These are phyloP conservation scores for Lynx canadensis DNA, from an alignment of 2,113 vertebrate genomes.

Conservation along the genomic window DNA sequence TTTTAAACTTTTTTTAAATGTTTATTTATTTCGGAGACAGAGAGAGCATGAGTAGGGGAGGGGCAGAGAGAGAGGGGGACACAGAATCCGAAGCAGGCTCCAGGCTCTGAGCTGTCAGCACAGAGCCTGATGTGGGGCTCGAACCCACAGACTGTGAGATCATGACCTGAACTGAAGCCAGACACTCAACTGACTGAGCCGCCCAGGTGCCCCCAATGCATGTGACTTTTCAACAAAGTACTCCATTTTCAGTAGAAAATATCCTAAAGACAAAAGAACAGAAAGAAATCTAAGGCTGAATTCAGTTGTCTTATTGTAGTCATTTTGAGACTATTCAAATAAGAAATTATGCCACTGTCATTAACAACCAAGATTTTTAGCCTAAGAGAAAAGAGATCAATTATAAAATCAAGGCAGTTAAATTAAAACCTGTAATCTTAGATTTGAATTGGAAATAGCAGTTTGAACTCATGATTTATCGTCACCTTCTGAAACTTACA, in stretches of 20 bases:
- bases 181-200: too few species aligned
- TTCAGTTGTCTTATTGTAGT: slow-evolving; percentile 34
- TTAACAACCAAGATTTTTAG: slow-evolving; percentile 69
- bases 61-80: too few species aligned
- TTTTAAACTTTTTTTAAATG: too few species aligned
- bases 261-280: slow-evolving; percentile 19
- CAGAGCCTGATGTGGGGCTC: too few species aligned
- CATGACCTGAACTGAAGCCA: too few species aligned
- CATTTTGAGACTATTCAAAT: slow-evolving; percentile 54
- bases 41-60: too few species aligned
- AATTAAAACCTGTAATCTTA: slow-evolving; percentile 60
- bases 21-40: too few species aligned
- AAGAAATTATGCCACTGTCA: slow-evolving; percentile 54
- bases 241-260: slow-evolving; percentile 30
- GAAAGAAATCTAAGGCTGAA: slow-evolving; percentile 11
- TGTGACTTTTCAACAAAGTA: slow-evolving; percentile 7
- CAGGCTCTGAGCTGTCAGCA: too few species aligned
- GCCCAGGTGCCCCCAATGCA: neutral
- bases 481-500: slow-evolving; percentile 30
- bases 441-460: slow-evolving; percentile 56
- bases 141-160: too few species aligned
- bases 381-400: slow-evolving; percentile 60
- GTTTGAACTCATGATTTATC: slow-evolving; percentile 44
- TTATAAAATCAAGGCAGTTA: slow-evolving; percentile 66
- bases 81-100: too few species aligned